Evolutionary conservation across 2,888 invertebrate species (phyloP).

Genomic region (Dasypolia templi): DNA sequence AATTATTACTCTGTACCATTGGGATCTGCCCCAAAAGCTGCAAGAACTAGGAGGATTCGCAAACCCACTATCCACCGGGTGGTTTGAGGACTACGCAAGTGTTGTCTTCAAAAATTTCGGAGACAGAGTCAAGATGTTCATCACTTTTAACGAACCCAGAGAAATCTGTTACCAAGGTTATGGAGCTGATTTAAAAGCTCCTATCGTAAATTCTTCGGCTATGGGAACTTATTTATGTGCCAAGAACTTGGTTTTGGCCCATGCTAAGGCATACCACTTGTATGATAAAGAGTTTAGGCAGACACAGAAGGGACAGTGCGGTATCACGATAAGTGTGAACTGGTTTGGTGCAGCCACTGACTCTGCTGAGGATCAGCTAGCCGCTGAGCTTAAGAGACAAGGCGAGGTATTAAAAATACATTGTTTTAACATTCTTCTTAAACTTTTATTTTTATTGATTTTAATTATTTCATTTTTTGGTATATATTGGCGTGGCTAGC

Average conservation of each 20-base stretch:
- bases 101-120: constrained; percentile 84
- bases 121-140: constrained; percentile 79
- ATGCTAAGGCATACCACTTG: constrained; percentile 84
- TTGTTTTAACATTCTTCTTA: no score
- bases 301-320: constrained; percentile 66
- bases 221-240: constrained; percentile 86
- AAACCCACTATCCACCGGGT: constrained; percentile 80
- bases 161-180: constrained; percentile 84
- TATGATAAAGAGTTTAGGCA: constrained; percentile 79
- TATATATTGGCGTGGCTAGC: no score
- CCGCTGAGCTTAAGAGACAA: constrained; percentile 78
- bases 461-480: no score
- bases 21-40: constrained; percentile 85
- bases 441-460: no score
- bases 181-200: constrained; percentile 74
- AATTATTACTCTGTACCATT: constrained; percentile 89
- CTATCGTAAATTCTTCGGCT: constrained; percentile 79
- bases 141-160: constrained; percentile 86
- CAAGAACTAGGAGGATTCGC: constrained; percentile 70
- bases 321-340: constrained; percentile 70
- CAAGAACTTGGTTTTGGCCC: constrained; percentile 87
- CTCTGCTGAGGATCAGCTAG: constrained; percentile 78
- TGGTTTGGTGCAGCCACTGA: constrained; percentile 75
- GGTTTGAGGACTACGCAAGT: constrained; percentile 87
- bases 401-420: constrained; percentile 57